Conservation (phyloP, 2,113 vertebrate genomes). For the Zosterops lateralis region DNA sequence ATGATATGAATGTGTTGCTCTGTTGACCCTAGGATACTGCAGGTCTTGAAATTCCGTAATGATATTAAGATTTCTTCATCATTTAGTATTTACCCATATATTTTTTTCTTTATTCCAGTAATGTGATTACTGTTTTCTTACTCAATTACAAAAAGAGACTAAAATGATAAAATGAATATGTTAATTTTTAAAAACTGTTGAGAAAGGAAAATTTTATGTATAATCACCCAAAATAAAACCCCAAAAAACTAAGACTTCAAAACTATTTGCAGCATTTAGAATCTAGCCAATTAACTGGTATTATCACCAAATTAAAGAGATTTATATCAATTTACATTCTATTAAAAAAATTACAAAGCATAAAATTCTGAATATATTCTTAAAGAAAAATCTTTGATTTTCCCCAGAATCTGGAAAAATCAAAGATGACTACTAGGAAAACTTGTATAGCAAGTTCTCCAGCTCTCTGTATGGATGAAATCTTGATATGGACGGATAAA, state of each 20-base stretch:
- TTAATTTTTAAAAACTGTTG: background rate
- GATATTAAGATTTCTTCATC: background rate
- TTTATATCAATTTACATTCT: background rate
- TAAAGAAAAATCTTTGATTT: background rate
- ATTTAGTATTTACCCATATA: background rate
- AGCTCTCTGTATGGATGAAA: background rate
- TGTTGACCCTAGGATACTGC: background rate
- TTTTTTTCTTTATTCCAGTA: background rate
- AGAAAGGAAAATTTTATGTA: background rate
- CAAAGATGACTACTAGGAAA: background rate
- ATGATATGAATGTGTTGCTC: background rate
- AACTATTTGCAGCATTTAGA: background rate
- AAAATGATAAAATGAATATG: background rate
- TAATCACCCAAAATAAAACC: background rate
- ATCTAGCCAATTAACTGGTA: background rate
- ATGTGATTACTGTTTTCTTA: background rate
- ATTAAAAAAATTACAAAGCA: background rate
- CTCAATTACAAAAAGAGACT: background rate
- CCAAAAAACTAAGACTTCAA: background rate
- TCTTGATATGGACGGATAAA: background rate
- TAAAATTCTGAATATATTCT: background rate
- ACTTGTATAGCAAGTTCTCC: background rate
- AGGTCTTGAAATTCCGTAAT: background rate
- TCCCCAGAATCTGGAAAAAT: background rate
- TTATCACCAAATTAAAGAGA: background rate